phyloP scores from a whole-genome alignment of 2,797 vertebrate genomes.

The Erethizon dorsatum region DNA sequence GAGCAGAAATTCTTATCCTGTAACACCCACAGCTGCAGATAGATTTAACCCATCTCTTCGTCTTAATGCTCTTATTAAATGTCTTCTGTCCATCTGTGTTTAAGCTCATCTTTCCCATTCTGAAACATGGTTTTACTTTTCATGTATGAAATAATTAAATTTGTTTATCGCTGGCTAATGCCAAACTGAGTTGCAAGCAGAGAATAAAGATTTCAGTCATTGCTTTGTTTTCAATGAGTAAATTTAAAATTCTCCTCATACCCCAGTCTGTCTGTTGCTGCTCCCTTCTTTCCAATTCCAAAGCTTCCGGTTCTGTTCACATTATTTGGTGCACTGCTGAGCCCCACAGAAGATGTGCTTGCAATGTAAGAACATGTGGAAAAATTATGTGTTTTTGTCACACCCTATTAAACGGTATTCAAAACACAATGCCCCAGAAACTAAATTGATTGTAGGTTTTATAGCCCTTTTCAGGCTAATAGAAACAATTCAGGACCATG shows the following conservation, averaged over 20 bases:
- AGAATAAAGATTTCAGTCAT: constrained; percentile 81
- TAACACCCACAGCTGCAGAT: constrained; percentile 74
- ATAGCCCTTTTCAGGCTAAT: constrained; percentile 89
- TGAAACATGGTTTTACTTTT: constrained; percentile 77
- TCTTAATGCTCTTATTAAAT: constrained; percentile 84
- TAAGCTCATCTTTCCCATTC: constrained; percentile 71
- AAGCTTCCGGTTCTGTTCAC: constrained; percentile 72
- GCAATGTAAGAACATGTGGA: constrained; percentile 88
- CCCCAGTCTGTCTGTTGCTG: constrained; percentile 73
- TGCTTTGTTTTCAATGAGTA: constrained; percentile 75
- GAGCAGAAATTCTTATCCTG: constrained; percentile 71
- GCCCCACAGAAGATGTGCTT: constrained; percentile 85
- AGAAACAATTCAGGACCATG: constrained; percentile 90
- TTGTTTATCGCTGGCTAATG: constrained; percentile 79
- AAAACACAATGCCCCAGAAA: constrained; percentile 91
- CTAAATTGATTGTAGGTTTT: constrained; percentile 90
- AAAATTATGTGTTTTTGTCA: constrained; percentile 90
- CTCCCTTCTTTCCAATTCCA: constrained; percentile 81
- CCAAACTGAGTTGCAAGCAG: constrained; percentile 73
- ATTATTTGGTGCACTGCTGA: constrained; percentile 79
- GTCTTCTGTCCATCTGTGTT: constrained; percentile 77
- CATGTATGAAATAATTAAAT: constrained; percentile 83
- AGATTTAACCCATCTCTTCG: constrained; percentile 72
- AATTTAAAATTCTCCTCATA: constrained; percentile 84
- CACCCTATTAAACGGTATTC: constrained; percentile 90